Evolutionary conservation across 2,797 vertebrate species (phyloP).

Genomic region (Acipenser oxyrinchus): DNA sequence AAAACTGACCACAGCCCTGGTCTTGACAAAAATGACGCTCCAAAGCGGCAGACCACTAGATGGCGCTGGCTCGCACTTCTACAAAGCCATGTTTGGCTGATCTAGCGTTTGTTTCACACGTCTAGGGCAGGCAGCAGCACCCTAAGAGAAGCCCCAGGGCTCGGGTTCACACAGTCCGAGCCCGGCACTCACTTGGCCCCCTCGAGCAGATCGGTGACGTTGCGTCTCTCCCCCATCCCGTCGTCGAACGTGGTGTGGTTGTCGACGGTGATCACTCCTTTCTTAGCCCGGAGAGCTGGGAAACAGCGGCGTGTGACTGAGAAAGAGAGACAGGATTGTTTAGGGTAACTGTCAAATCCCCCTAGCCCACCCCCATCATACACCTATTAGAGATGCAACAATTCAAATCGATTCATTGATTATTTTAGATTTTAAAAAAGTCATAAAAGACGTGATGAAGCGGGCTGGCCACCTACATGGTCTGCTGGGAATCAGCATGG

Average conservation of each 20-base stretch:
- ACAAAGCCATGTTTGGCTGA: too few species aligned
- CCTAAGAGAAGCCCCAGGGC: not conserved
- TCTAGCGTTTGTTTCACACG: too few species aligned
- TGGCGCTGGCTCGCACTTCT: too few species aligned
- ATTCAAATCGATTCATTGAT: too few species aligned
- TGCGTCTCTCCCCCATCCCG: constrained; percentile 32
- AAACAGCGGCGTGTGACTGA: constrained; percentile 80
- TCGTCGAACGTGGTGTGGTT: constrained; percentile 67
- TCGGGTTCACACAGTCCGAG: not conserved
- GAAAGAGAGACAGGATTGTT: not conserved
- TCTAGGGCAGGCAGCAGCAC: too few species aligned
- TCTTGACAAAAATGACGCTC: too few species aligned
- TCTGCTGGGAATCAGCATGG: constrained; percentile 75
- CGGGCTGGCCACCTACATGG: constrained; percentile 57
- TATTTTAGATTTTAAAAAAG: not conserved
- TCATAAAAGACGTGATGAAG: not conserved
- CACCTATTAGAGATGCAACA: not conserved
- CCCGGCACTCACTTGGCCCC: constrained; percentile 70
- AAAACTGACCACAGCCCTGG: too few species aligned
- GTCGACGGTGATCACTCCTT: constrained; percentile 69
- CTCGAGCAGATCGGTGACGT: constrained; percentile 76
- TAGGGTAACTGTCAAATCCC: too few species aligned
- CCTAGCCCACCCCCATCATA: too few species aligned
- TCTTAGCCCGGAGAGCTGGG: constrained; percentile 61
- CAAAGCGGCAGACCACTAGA: too few species aligned